Conservation (phyloP, 2,113 vertebrate genomes). For the Spea bombifrons region DNA sequence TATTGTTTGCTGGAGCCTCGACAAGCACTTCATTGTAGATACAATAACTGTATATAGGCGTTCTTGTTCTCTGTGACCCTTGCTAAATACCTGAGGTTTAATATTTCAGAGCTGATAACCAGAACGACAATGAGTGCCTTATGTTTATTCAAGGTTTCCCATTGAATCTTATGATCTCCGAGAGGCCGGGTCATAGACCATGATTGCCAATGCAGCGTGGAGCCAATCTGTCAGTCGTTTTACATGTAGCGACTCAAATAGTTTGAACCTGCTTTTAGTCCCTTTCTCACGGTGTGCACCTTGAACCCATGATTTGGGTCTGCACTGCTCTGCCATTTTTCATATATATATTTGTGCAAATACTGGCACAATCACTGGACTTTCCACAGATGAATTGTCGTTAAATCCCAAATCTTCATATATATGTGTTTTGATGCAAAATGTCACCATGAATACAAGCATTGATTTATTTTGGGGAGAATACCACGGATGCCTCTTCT, state of each 20-base stretch:
- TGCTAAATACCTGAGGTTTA: conserved; percentile 60
- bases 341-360: background rate
- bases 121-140: conserved; percentile 59
- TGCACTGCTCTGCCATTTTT: background rate
- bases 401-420: too few species aligned
- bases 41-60: conserved; percentile 52
- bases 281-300: background rate
- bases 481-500: too few species aligned
- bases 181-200: conserved; percentile 50
- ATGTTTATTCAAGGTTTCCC: conserved; percentile 52
- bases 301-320: background rate
- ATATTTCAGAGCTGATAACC: conserved; percentile 62
- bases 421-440: too few species aligned
- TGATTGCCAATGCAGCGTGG: conserved; percentile 44
- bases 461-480: too few species aligned
- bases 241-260: background rate
- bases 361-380: background rate
- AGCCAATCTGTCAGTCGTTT: conserved; percentile 44
- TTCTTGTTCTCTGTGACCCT: conserved; percentile 54
- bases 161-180: conserved; percentile 58
- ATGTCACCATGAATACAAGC: too few species aligned
- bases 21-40: conserved; percentile 51
- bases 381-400: too few species aligned
- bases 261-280: background rate
- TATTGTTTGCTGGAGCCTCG: conserved; percentile 54